Evolutionary conservation across 2,888 invertebrate species (phyloP), one percentile per base, ranked within the genome.

Genomic region (Sympetrum striolatum): DNA sequence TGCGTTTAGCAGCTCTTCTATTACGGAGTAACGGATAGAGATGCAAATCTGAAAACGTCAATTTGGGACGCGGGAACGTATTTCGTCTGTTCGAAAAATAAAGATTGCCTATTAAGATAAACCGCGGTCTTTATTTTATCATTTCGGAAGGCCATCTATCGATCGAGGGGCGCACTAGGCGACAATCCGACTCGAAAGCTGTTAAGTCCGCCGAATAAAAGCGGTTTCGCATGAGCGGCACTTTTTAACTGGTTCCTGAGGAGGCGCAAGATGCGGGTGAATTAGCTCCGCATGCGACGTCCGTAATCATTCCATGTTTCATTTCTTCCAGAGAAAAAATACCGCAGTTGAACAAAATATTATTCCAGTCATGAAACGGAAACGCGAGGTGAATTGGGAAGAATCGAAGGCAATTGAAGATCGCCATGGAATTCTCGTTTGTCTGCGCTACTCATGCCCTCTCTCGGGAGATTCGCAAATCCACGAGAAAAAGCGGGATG

Each of bases 341-440:
- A 73, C 14, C 3, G 25, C 73, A 31, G 25, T 31, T 6, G 44
- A 6, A n/a, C n/a, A 64, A 64, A 64, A 73, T 73, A 14, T 31
- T 22, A 73, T 73, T 31, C n/a, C 3, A 14, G 25, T 31, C 81
- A n/a, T 44, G 48, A 48, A n/a, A 25, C 14, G 81, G 25, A 10
- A 31, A 81, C 81, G 53, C 44, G 81, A 48, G 14, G 10, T 6
- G 81, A 81, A 81, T 81, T 2, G 81, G 15, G 14, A 81, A 44
- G 48, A 81, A 48, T 44, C n/a, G 44, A 25, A 81, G 81, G 81
- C 48, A 53, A 81, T 31, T 44, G 81, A 81, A 25, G 48, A n/a
- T 81, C 15, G 81, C 53, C 81, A 81, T 81, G 81, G 81, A 53
- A 81, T 81, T n/a, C 81, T 81, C 81, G 53, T 81, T 81, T 81